Percentiles rank a stretch among this genome's conserved stretches.
Evolutionary conservation across 1,140 invertebrate species (phyloP).

Genomic region (Kradibia gibbosae): DNA sequence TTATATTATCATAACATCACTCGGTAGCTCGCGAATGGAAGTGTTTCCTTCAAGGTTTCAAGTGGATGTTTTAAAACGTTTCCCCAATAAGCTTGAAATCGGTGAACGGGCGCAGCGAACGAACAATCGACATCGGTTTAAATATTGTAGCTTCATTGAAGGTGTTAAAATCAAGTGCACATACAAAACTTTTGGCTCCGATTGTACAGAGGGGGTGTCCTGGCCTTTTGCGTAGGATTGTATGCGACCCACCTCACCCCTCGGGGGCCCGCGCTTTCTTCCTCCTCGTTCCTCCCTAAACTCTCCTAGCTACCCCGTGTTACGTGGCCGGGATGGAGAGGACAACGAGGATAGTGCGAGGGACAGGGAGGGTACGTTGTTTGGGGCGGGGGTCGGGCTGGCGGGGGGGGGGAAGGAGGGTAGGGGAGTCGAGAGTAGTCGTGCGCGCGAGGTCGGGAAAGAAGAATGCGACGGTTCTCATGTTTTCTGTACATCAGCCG

Average conservation of each 20-base stretch:
- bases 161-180: too few species aligned
- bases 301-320: conserved; percentile 67
- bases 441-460: conserved; percentile 48
- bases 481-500: conserved; percentile 61
- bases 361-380: conserved; percentile 51
- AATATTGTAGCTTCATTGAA: too few species aligned
- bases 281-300: conserved; percentile 63
- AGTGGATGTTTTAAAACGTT: too few species aligned
- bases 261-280: conserved; percentile 26
- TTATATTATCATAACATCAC: too few species aligned
- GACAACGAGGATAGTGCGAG: conserved; percentile 42
- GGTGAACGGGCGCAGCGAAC: too few species aligned
- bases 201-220: conserved; percentile 62
- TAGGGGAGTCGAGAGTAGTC: too few species aligned
- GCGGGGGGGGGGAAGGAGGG: too few species aligned
- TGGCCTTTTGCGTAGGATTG: conserved; percentile 67
- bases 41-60: too few species aligned
- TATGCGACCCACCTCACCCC: conserved; percentile 69
- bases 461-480: conserved; percentile 65
- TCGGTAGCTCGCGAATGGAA: too few species aligned
- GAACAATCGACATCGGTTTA: too few species aligned
- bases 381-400: too few species aligned
- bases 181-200: conserved; percentile 55
- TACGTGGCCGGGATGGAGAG: conserved; percentile 61
- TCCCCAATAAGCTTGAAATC: too few species aligned